A percentile compares a stretch with the other conserved stretches of the same genome.
Evolutionary conservation across 2,113 vertebrate species (phyloP).

Genomic region (Ameiurus melas): DNA sequence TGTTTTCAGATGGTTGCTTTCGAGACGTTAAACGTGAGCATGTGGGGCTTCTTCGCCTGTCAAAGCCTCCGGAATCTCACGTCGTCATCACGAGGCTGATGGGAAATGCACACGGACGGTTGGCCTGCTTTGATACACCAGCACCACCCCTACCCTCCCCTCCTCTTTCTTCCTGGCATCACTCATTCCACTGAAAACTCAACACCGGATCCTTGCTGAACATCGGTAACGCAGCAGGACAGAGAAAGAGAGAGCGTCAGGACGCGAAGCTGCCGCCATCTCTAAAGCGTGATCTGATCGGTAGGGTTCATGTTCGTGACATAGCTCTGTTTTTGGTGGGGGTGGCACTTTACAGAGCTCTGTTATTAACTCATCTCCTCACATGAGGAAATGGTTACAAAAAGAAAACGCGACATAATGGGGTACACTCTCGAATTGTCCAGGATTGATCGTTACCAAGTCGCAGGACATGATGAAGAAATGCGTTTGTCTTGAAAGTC

Average conservation of each 20-base stretch:
- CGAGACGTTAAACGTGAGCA: constrained; percentile 43
- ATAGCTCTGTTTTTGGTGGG: constrained; percentile 29
- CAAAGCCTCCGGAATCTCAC: constrained; percentile 35
- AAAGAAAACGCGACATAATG: neutral
- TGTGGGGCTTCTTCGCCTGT: constrained; percentile 45
- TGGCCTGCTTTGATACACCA: constrained; percentile 40
- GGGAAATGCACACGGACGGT: constrained; percentile 47
- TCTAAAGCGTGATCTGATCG: constrained; percentile 43
- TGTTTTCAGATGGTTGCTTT: constrained; percentile 56
- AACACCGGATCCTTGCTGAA: neutral
- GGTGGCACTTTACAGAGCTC: constrained; percentile 18
- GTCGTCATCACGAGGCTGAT: constrained; percentile 45
- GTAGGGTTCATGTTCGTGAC: constrained; percentile 29
- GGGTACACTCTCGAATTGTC: neutral
- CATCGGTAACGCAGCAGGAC: neutral
- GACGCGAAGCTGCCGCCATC: constrained; percentile 30
- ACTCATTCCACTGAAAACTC: constrained; percentile 36
- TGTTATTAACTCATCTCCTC: constrained; percentile 30
- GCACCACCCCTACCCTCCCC: neutral
- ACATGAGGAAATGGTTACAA: constrained; percentile 25
- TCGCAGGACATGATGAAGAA: neutral
- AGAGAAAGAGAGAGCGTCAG: constrained; percentile 23
- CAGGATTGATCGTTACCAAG: neutral
- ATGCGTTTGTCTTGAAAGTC: neutral
- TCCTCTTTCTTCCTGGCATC: constrained; percentile 43